Percentiles rank a stretch among this genome's conserved stretches.
Evolutionary conservation across 2,113 vertebrate species (phyloP).

Genomic region (Tychaedon coryphoeus): DNA sequence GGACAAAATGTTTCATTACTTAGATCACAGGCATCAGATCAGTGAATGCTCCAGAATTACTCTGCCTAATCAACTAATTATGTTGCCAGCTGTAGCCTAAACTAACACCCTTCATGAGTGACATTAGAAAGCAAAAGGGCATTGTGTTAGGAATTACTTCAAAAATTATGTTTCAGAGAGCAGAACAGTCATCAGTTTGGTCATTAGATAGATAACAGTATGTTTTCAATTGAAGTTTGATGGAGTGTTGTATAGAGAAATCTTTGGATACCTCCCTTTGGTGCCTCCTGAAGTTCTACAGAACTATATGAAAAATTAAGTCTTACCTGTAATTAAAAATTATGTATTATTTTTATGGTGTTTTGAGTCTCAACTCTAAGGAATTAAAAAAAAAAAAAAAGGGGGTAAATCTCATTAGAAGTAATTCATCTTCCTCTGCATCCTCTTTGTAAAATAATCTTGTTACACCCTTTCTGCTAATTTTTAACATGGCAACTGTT

Average conservation of each 20-base stretch:
- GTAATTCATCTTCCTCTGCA: not conserved
- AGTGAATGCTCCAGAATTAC: not conserved
- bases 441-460: not conserved
- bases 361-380: not conserved
- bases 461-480: not conserved
- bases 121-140: not conserved
- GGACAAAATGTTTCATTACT: slow-evolving; percentile 11
- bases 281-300: not conserved
- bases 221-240: not conserved
- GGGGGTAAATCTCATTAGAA: slow-evolving; percentile 9
- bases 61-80: slow-evolving; percentile 1
- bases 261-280: not conserved
- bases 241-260: not conserved
- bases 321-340: not conserved
- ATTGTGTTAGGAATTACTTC: not conserved
- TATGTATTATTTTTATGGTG: not conserved
- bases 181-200: not conserved
- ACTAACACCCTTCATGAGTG: not conserved
- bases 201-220: not conserved
- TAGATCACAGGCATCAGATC: not conserved
- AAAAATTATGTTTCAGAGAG: not conserved
- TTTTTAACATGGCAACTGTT: not conserved
- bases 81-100: not conserved
- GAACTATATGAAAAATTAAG: not conserved
- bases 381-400: not conserved